A percentile compares a stretch with the other conserved stretches of the same genome.
Evolutionary conservation across 2,888 invertebrate species (phyloP).

Genomic region (Philaethria dido): DNA sequence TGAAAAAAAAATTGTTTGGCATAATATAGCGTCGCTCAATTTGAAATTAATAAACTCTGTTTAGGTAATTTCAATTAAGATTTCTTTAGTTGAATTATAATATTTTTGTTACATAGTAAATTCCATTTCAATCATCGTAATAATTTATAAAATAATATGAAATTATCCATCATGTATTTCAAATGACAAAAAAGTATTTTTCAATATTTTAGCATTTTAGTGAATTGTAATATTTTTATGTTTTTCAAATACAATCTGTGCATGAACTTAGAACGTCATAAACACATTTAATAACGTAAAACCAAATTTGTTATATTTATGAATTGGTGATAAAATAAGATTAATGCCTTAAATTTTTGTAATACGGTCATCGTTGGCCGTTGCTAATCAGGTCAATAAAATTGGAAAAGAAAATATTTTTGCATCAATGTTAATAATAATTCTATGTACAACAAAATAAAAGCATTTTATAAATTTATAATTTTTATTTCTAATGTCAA

Average conservation of each 20-base stretch:
- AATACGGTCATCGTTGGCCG: conserved; percentile 33
- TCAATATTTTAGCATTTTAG: conserved; percentile 35
- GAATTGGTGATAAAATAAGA: conserved; percentile 41
- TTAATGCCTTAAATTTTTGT: conserved; percentile 34
- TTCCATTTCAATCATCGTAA: background rate
- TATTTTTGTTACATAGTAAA: background rate
- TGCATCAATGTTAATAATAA: conserved; percentile 71
- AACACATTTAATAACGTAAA: conserved; percentile 27
- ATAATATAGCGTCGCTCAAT: conserved; percentile 71
- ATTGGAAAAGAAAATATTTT: conserved; percentile 64
- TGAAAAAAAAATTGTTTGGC: conserved; percentile 58
- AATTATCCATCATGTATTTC: background rate
- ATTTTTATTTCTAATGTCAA: conserved; percentile 32
- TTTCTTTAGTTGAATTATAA: conserved; percentile 5
- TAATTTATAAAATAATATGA: background rate
- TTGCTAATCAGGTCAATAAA: conserved; percentile 47
- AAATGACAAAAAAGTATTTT: conserved; percentile 33
- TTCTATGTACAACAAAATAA: conserved; percentile 65
- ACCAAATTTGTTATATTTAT: conserved; percentile 31
- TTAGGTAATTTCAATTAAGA: conserved; percentile 33
- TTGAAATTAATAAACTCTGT: conserved; percentile 58
- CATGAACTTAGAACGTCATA: conserved; percentile 28
- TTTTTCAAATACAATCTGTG: conserved; percentile 16
- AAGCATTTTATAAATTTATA: conserved; percentile 52
- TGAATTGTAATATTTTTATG: conserved; percentile 24